Evolutionary conservation across 2,797 vertebrate species (phyloP).

Genomic region (Euphonia xanthogaster): DNA sequence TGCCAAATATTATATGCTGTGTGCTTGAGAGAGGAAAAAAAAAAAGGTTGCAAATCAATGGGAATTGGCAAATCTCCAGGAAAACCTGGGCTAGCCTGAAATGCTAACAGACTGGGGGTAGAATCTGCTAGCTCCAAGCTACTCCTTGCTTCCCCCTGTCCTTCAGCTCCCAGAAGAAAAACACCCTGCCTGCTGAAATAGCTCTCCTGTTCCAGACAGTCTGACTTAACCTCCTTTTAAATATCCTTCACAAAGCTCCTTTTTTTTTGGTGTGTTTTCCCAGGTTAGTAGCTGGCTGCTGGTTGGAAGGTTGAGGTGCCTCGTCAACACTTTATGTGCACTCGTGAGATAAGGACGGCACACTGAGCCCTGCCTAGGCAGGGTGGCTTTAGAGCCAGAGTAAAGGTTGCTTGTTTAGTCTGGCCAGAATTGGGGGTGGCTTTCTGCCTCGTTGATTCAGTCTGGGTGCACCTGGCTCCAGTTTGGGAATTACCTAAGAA

Average conservation of each 20-base stretch:
- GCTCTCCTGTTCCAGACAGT: neutral
- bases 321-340: neutral
- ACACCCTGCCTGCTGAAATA: neutral
- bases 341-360: neutral
- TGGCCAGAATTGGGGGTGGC: neutral
- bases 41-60: neutral
- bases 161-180: neutral
- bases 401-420: constrained; percentile 67
- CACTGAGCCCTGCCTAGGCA: neutral
- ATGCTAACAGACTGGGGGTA: neutral
- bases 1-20: neutral
- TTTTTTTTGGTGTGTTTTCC: neutral
- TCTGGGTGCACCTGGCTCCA: neutral
- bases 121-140: neutral
- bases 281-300: neutral
- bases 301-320: neutral
- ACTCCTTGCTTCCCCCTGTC: neutral
- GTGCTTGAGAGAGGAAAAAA: neutral
- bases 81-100: neutral
- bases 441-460: neutral
- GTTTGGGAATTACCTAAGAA: neutral
- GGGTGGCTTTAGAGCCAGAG: neutral
- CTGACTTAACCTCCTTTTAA: neutral
- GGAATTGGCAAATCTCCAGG: neutral
- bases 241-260: neutral